Evolutionary conservation across 2,888 invertebrate genomes (phyloP), one percentile per base, ranked within the genome.

Genomic region (Alviniconcha strummeri): DNA sequence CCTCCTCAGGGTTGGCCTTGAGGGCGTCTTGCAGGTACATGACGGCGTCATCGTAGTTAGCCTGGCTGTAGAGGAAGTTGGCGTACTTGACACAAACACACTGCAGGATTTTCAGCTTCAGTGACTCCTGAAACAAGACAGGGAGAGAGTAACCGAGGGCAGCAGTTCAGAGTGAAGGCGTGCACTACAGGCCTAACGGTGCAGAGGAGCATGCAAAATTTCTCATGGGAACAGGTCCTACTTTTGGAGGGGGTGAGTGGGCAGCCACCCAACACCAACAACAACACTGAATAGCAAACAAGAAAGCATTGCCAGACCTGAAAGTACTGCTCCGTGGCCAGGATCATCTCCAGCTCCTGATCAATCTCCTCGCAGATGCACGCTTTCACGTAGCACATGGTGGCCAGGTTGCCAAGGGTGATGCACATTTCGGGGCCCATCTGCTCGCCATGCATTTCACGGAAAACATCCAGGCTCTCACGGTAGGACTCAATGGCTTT

Each of bases 351-450:
- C 52, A 91, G 85, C 84, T 91, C 92, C 52, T 91, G 89, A 17
- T 90, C 91, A 3, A 90, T 87, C 75, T 91, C 91, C 57, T 93
- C 91, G 80, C 90, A 89, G 55, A 92, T 88, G 84, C 92, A 92
- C 7, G 92, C 92, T 85, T 93, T 93, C 8, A 93, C 92, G 85
- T 92, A 92, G 84, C 91, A 93, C 87, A 93, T 91, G n/a, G 92
- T 92, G 19, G 91, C 93, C 67, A 93, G 88, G 83, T 91, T 92
- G 19, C 92, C 91, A 69, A 93, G 86, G 0, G 91, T 91, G 36
- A 89, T 86, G 57, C 91, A 91, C 89, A 93, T 91, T 60, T 92
- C 92, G 11, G 91, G 90, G n/a, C 90, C 92, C 19, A 91, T 87
- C 56, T 89, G 81, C 7, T 90, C 91, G 78, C 90, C 88, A 84